phyloP scores from a whole-genome alignment of 2,888 invertebrate species.

The Himalopsyche tibetana region DNA sequence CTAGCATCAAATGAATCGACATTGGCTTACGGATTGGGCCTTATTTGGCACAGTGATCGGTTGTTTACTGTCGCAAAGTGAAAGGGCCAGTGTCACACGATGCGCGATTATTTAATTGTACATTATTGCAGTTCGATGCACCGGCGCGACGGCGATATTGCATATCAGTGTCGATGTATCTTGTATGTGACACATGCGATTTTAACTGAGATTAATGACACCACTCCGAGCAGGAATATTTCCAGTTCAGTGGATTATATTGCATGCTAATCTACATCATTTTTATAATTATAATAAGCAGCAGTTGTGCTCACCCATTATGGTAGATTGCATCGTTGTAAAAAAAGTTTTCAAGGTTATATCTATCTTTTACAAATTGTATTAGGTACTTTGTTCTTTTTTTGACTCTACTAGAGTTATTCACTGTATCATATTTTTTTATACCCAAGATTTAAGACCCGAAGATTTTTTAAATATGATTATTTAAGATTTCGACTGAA shows the following conservation, averaged over 20 bases:
- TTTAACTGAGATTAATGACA: conserved; percentile 4
- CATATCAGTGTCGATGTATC: too few relatives aligned
- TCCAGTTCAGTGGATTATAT: conserved; percentile 26
- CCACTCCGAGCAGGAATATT: background rate
- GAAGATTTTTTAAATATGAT: too few relatives aligned
- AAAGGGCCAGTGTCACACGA: too few relatives aligned
- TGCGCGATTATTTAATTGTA: too few relatives aligned
- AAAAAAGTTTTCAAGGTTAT: background rate
- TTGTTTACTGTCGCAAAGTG: too few relatives aligned
- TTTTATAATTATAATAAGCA: background rate
- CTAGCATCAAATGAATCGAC: too few relatives aligned
- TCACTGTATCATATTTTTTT: background rate
- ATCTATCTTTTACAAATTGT: background rate
- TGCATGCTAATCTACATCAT: conserved; percentile 19
- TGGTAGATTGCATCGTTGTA: background rate
- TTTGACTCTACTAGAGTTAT: background rate
- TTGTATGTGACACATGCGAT: too few relatives aligned
- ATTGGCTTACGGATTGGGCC: too few relatives aligned
- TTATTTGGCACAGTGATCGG: too few relatives aligned
- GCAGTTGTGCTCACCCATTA: background rate
- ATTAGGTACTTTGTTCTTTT: background rate
- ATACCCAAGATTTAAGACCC: background rate
- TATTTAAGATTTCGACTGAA: too few relatives aligned
- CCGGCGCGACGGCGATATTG: too few relatives aligned
- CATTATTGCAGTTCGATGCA: too few relatives aligned